Conservation (phyloP, 2,888 invertebrate genomes). For the Apoda limacodes region DNA sequence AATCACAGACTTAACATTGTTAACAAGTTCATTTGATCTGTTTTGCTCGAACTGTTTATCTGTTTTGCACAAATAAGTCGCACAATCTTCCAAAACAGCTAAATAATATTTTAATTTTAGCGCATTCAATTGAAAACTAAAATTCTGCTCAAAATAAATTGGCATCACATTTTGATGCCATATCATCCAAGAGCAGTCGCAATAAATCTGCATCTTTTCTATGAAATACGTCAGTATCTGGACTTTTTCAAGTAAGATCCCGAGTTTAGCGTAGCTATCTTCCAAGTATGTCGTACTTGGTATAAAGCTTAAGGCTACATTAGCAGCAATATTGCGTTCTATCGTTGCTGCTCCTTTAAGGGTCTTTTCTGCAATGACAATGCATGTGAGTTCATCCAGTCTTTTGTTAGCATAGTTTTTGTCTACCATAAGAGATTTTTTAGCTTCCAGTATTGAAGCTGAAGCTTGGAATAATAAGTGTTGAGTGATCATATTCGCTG, state of each 20-base stretch:
- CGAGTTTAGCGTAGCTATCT: constrained; percentile 73
- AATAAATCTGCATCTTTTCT: constrained; percentile 67
- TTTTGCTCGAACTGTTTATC: constrained; percentile 35
- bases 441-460: constrained; percentile 73
- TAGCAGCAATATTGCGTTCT: constrained; percentile 73
- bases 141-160: constrained; percentile 80
- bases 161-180: constrained; percentile 85
- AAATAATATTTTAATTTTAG: constrained; percentile 67
- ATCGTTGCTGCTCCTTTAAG: constrained; percentile 74
- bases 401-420: constrained; percentile 75
- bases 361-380: constrained; percentile 78
- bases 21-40: constrained; percentile 42
- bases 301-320: constrained; percentile 76
- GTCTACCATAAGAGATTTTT: constrained; percentile 74
- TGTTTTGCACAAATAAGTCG: constrained; percentile 38
- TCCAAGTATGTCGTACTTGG: constrained; percentile 71
- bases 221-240: constrained; percentile 73
- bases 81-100: constrained; percentile 57
- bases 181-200: constrained; percentile 82
- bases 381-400: constrained; percentile 78
- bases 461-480: constrained; percentile 83
- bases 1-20: constrained; percentile 48
- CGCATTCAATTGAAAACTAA: constrained; percentile 74
- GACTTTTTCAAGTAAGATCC: constrained; percentile 73
- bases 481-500: constrained; percentile 81